Base-by-base conservation (phyloP, 1,140 invertebrate species). In the Pinna nobilis region DNA sequence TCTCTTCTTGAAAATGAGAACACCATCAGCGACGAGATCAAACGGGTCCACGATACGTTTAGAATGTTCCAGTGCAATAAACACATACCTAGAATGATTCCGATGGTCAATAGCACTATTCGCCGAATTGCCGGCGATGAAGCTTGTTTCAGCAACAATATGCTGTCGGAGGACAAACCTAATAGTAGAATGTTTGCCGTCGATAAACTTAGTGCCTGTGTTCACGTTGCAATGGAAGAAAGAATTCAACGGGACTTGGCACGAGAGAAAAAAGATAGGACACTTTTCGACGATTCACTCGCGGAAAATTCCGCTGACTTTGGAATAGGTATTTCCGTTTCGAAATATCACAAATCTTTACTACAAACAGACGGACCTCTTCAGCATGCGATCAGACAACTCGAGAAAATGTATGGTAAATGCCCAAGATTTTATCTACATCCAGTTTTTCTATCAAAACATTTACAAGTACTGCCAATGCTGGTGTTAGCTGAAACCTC, bases 351-450 rank as follows among this genome's bases (percentile, higher is more conserved):
- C 65, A 67, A 41, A 41, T 6, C 25, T 1, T 44, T n/a, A n/a
- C 20, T 28, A n/a, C 18, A 49, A 15, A 7, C 57, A 28, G 65
- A 67, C 18, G 35, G 11, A 9, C 65, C 65, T 44, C 20, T 67
- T 55, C 65, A 39, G 7, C 41, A 53, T 41, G 44, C 51, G 5
- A 51, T 67, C 13, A 20, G 20, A 7, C 20, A 67, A 39, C 30
- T 67, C 9, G 65, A 67, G 32, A 51, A 39, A 6, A 35, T 23
- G 23, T 32, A 28, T 51, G 65, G 65, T 13, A 28, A 13, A 18
- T 67, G 65, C n/a, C 65, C 65, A 33, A 32, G 65, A 6, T 39
- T 67, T 39, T 57, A 53, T 39, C 18, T 67, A 11, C 47, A 67
- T 25, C 65, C 65, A 7, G 25, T n/a, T 35, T 50, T 67, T 28